phyloP scores from a whole-genome alignment of 2,113 vertebrate species.

The Catharus minimus region DNA sequence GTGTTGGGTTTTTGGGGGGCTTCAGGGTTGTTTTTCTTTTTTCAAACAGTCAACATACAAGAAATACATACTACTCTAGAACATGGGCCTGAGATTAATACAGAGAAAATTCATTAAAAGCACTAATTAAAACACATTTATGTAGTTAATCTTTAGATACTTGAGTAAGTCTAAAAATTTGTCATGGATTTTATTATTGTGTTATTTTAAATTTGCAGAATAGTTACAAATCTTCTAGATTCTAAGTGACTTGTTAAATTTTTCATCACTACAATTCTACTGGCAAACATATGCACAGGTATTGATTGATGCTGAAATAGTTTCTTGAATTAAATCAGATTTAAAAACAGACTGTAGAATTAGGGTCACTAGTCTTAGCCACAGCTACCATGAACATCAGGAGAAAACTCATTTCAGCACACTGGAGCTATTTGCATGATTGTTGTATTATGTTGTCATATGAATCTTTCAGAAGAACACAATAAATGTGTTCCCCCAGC shows the following conservation, averaged over 20 bases:
- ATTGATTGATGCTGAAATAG: background rate
- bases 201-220: background rate
- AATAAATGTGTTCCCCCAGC: background rate
- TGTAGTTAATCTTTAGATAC: background rate
- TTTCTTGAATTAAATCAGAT: background rate
- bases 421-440: background rate
- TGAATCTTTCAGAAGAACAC: background rate
- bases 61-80: background rate
- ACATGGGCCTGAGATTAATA: background rate
- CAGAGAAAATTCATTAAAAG: background rate
- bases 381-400: background rate
- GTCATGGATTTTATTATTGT: background rate
- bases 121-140: background rate
- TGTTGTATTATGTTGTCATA: background rate
- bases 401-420: background rate
- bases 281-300: background rate
- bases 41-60: background rate
- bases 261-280: background rate
- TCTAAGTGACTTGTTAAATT: background rate
- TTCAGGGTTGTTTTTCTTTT: background rate
- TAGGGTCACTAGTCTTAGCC: background rate
- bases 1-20: background rate
- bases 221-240: background rate
- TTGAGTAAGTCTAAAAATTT: background rate
- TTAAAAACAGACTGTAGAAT: background rate